Percentiles rank a stretch among this genome's conserved stretches.
Evolutionary conservation across 2,797 vertebrate genomes (phyloP).

Genomic region (Smutsia temminckii): DNA sequence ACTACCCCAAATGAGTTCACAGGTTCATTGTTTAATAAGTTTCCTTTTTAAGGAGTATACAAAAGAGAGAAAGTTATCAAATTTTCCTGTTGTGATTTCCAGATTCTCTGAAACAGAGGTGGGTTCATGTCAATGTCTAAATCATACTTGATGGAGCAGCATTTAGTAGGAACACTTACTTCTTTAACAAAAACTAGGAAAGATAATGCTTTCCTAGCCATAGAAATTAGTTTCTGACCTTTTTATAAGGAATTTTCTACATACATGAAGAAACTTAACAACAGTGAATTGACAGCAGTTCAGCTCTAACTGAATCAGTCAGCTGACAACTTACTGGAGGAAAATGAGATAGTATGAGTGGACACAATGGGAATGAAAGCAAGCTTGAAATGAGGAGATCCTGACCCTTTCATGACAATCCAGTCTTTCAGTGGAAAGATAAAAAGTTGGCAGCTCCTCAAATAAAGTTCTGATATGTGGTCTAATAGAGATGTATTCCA

Average conservation of each 20-base stretch:
- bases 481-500: constrained; percentile 38
- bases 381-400: not conserved
- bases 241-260: constrained; percentile 35
- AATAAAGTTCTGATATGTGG: constrained; percentile 13
- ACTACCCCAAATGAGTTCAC: not conserved
- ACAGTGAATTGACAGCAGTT: not conserved
- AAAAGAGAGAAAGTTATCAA: not conserved
- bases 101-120: constrained; percentile 24
- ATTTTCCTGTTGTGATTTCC: not conserved
- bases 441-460: not conserved
- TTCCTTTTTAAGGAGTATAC: not conserved
- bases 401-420: not conserved
- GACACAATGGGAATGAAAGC: not conserved
- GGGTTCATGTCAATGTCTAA: not conserved
- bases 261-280: not conserved
- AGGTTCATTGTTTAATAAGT: not conserved
- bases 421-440: not conserved
- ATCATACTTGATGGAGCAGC: not conserved
- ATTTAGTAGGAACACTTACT: constrained; percentile 11
- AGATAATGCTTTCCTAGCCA: not conserved
- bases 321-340: not conserved
- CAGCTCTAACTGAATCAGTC: not conserved
- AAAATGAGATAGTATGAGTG: not conserved
- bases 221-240: constrained; percentile 38
- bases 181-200: not conserved